phyloP scores from a whole-genome alignment of 2,113 vertebrate genomes.

The Mirza zaza region DNA sequence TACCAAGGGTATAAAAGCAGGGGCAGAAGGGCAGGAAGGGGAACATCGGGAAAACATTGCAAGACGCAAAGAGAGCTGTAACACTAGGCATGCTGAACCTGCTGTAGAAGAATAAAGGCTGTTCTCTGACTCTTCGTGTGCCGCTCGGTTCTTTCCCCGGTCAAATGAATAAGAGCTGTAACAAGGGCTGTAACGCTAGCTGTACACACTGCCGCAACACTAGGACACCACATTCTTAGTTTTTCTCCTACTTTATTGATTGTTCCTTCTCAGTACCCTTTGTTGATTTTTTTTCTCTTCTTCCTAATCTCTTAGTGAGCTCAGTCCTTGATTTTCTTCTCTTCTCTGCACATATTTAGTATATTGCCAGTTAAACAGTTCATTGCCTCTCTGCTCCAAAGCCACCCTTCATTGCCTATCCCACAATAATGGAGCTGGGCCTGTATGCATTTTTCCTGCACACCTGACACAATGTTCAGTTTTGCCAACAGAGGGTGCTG shows the following conservation, averaged over 20 bases:
- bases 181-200: too few species aligned
- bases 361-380: neutral
- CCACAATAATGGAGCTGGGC: neutral
- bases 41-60: too few species aligned
- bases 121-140: too few species aligned
- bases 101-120: too few species aligned
- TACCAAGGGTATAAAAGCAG: too few species aligned
- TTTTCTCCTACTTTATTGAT: neutral
- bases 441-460: neutral
- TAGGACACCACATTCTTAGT: neutral
- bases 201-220: rapidly evolving
- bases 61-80: too few species aligned
- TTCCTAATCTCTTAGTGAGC: neutral
- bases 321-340: neutral
- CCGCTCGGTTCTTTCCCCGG: too few species aligned
- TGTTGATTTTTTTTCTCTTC: neutral
- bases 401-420: neutral
- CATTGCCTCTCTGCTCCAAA: neutral
- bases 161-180: too few species aligned
- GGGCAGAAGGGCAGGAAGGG: too few species aligned
- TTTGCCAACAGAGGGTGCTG: neutral
- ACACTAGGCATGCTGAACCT: too few species aligned
- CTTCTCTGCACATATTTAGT: neutral
- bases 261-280: neutral
- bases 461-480: neutral